Evolutionary conservation across 2,797 vertebrate species (phyloP).

Genomic region (Zalophus californianus): DNA sequence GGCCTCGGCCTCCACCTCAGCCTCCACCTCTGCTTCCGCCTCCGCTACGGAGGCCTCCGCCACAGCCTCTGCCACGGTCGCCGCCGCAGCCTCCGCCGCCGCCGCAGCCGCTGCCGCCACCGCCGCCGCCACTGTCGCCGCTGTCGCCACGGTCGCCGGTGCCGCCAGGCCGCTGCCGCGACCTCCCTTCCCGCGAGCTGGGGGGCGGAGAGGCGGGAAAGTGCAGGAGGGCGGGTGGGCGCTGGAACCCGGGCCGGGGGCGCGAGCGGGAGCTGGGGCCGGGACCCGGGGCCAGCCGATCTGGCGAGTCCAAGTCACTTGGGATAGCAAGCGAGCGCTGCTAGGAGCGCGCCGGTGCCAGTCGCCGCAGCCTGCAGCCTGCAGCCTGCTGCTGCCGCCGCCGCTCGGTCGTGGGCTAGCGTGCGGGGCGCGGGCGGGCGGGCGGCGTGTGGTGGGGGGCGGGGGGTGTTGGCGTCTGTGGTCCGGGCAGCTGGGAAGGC

Average conservation of each 20-base stretch:
- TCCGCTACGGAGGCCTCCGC: constrained; percentile 81
- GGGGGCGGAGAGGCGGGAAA: background rate
- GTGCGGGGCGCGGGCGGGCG: constrained; percentile 69
- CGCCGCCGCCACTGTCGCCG: constrained; percentile 48
- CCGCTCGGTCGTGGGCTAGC: constrained; percentile 53
- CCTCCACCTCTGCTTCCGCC: constrained; percentile 78
- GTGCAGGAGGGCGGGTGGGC: background rate
- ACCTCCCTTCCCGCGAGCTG: constrained; percentile 67
- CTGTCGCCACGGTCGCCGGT: constrained; percentile 71
- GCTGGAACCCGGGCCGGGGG: constrained; percentile 1
- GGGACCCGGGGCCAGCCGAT: background rate
- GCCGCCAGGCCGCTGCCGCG: constrained; percentile 77
- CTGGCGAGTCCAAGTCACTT: constrained; percentile 25
- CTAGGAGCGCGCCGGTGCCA: constrained; percentile 30
- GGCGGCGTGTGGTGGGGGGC: constrained; percentile 67
- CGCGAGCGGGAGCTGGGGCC: background rate
- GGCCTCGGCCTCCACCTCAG: constrained; percentile 67
- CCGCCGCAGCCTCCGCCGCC: constrained; percentile 72
- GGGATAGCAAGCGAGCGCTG: constrained; percentile 27
- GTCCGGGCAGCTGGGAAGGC: constrained; percentile 83
- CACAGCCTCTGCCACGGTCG: constrained; percentile 79
- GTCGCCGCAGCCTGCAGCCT: constrained; percentile 24
- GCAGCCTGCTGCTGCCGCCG: constrained; percentile 41
- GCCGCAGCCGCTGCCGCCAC: constrained; percentile 68
- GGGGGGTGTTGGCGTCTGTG: constrained; percentile 78